These are phyloP conservation scores for Cotesia congregata DNA, from an alignment of 2,888 invertebrate species.

Conservation along the genomic window DNA sequence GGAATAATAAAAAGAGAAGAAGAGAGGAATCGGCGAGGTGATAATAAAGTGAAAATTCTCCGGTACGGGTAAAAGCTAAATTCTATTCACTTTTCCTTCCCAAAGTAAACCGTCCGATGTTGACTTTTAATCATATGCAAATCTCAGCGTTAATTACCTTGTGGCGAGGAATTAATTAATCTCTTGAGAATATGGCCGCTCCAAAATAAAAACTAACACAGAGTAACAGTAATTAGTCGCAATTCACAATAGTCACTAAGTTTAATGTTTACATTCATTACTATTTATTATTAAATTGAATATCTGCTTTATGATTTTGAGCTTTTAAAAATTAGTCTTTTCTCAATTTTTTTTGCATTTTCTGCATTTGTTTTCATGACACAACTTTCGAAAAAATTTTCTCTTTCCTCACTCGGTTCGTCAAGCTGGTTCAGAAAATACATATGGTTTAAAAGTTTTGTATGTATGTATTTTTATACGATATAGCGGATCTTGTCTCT, in stretches of 20 bases:
- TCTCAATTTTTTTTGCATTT: no score
- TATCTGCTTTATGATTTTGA: no score
- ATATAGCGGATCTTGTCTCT: no score
- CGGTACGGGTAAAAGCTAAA: slow-evolving; percentile 44
- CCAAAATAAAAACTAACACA: slow-evolving; percentile 17
- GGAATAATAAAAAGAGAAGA: background rate
- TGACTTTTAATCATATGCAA: slow-evolving; percentile 64
- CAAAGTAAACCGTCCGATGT: slow-evolving; percentile 44
- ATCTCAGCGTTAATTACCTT: slow-evolving; percentile 59
- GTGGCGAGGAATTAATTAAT: slow-evolving; percentile 59
- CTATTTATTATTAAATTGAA: no score
- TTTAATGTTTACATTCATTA: background rate
- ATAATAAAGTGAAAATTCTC: slow-evolving; percentile 21
- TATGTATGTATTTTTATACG: no score
- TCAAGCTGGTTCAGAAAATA: no score
- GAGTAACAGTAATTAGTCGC: background rate
- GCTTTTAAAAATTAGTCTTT: no score
- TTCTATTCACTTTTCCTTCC: slow-evolving; percentile 27
- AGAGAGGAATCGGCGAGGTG: background rate
- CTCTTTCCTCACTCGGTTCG: no score
- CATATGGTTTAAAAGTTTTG: no score
- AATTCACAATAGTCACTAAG: background rate
- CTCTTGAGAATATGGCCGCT: slow-evolving; percentile 27
- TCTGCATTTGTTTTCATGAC: no score
- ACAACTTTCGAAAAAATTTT: no score